These are phyloP conservation scores for Aradus depressus DNA, from an alignment of 2,888 invertebrate species.

Conservation along the genomic window DNA sequence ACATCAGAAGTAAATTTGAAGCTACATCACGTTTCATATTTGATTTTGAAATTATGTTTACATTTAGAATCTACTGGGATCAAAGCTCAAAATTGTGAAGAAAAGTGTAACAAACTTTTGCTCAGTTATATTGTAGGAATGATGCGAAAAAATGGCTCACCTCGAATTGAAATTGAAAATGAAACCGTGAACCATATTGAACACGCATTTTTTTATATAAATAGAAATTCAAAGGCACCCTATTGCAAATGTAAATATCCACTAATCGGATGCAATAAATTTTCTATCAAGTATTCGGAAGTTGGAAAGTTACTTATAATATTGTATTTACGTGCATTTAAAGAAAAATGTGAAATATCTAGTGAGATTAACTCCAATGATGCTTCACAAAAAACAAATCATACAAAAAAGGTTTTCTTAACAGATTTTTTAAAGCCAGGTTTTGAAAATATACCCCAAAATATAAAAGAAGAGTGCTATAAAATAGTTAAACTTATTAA, in stretches of 20 bases:
- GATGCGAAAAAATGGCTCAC: constrained; percentile 34
- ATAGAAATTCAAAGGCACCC: constrained; percentile 39
- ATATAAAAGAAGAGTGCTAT: constrained; percentile 43
- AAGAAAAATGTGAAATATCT: background rate
- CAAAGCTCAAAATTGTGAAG: constrained; percentile 38
- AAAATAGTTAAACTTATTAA: constrained; percentile 21
- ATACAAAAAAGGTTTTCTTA: constrained; percentile 28
- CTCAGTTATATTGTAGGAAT: constrained; percentile 38
- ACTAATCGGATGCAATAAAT: constrained; percentile 40
- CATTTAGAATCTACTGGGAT: constrained; percentile 42
- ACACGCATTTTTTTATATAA: constrained; percentile 47
- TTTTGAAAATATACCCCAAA: constrained; percentile 41
- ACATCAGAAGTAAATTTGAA: constrained; percentile 28
- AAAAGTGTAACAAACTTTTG: constrained; percentile 40
- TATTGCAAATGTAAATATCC: constrained; percentile 52
- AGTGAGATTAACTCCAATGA: background rate
- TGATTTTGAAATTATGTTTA: constrained; percentile 37
- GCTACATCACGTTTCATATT: constrained; percentile 29
- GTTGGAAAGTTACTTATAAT: constrained; percentile 14
- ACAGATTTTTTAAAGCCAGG: constrained; percentile 15
- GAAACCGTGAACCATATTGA: constrained; percentile 43
- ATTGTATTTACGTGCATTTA: constrained; percentile 1
- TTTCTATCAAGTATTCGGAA: constrained; percentile 2
- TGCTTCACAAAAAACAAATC: background rate
- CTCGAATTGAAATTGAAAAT: constrained; percentile 38